Evolutionary conservation across 2,797 vertebrate genomes (phyloP).

Genomic region (Phrynocephalus vlangalii): DNA sequence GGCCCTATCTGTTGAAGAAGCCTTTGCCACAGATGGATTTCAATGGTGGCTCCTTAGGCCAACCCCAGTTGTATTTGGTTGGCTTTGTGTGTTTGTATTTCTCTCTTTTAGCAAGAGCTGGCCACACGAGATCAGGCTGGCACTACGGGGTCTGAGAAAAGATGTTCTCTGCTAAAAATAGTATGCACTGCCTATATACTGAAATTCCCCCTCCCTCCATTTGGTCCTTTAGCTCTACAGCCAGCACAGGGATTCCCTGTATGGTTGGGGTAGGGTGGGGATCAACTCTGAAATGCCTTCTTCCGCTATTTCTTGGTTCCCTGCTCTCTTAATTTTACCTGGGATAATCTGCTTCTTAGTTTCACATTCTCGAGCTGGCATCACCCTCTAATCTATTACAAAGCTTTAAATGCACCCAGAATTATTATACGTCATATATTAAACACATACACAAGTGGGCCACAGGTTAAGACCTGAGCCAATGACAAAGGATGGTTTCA

Average conservation of each 20-base stretch:
- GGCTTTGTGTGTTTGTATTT: not conserved
- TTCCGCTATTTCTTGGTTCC: not conserved
- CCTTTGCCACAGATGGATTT: conserved; percentile 8
- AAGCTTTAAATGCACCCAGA: not conserved
- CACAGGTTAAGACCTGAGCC: not conserved
- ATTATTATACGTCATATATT: not conserved
- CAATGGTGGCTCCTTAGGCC: not conserved
- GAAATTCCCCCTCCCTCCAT: not conserved
- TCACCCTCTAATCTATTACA: not conserved
- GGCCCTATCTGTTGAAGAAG: not conserved
- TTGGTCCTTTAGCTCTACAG: not conserved
- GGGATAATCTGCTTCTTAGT: not conserved
- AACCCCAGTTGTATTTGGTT: conserved; percentile 11
- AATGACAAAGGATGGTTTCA: not conserved
- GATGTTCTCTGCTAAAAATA: conserved; percentile 12
- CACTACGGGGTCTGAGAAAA: not conserved
- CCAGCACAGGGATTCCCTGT: not conserved
- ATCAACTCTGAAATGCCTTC: not conserved
- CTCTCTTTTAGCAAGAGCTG: not conserved
- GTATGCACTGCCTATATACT: not conserved
- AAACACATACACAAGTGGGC: not conserved
- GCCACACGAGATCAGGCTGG: not conserved
- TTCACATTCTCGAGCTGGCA: not conserved
- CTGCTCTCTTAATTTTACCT: not conserved
- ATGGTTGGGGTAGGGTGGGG: not conserved